These are phyloP conservation scores for Apoda limacodes DNA, from an alignment of 2,888 invertebrate genomes.

Conservation along the genomic window DNA sequence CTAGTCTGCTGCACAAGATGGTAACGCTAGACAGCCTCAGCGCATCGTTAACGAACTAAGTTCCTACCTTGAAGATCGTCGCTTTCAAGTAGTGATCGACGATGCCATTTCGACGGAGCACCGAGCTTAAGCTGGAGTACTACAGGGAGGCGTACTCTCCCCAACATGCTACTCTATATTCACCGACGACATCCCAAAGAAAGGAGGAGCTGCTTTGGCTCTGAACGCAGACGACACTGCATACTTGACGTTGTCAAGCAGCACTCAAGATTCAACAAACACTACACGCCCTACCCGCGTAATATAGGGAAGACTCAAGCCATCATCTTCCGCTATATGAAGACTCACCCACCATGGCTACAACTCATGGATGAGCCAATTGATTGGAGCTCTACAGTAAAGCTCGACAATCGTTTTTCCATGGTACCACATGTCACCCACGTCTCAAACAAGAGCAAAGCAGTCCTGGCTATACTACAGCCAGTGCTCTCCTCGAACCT, in stretches of 20 bases:
- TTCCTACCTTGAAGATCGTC: neutral
- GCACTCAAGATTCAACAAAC: slow-evolving; percentile 4
- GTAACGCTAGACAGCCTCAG: too few relatives aligned
- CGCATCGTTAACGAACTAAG: slow-evolving; percentile 5
- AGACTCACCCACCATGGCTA: slow-evolving; percentile 1
- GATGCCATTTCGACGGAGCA: too few relatives aligned
- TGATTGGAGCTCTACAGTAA: slow-evolving; percentile 1
- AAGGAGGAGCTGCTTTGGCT: slow-evolving; percentile 6
- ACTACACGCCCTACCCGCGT: slow-evolving; percentile 6
- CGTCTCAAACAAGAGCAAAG: too few relatives aligned
- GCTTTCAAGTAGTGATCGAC: slow-evolving; percentile 12
- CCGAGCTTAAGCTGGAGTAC: slow-evolving; percentile 2
- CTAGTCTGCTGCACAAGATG: too few relatives aligned
- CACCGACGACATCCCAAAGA: slow-evolving; percentile 15
- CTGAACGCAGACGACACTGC: slow-evolving; percentile 16
- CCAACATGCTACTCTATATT: slow-evolving; percentile 13
- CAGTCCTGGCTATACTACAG: too few relatives aligned
- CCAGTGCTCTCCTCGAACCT: too few relatives aligned
- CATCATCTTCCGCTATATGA: too few relatives aligned
- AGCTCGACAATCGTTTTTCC: too few relatives aligned
- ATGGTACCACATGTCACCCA: too few relatives aligned
- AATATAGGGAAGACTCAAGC: slow-evolving; percentile 8
- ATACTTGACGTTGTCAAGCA: slow-evolving; percentile 7
- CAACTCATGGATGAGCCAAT: neutral
- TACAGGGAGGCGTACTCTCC: slow-evolving; percentile 16